Base-by-base conservation (phyloP, 2,113 vertebrate genomes). In the Atractosteus spatula region DNA sequence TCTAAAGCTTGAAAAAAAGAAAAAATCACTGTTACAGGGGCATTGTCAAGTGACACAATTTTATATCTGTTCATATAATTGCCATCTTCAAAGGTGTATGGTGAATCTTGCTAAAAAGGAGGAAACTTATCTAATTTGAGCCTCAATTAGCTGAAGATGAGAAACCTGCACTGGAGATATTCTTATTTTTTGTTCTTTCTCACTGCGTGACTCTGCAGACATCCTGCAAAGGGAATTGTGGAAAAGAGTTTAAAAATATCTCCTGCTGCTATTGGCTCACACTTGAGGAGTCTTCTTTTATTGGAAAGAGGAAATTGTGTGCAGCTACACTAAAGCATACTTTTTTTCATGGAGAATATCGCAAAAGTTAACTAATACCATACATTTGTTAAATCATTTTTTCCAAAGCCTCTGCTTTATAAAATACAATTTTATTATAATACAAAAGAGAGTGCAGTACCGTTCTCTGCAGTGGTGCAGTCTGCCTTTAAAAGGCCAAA, bases 401-500 rank as follows among this genome's bases (percentile, higher is more conserved):
- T 66, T 66, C 8, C 16, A 12, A 12, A 43, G 41, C 4, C 13
- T 6, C 41, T 61, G 41, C 62, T 73, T 51, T 17, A 12, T 17
- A 41, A 56, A 68, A 14, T 65, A 8, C 62, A 69, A 10, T 45
- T 45, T 62, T 10, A 71, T 29, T n/a, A 56, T 74, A 47, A 41
- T 54, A 11, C 57, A 54, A 66, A 78, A 76, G 73, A 68, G 62
- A 65, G 57, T 1, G 51, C 17, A 44, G 43, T 5, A 8, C 45
- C 44, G 8, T 45, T 47, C 14, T 54, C n/a, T 68, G 47, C 54
- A 55, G 11, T 68, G 45, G 17, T 74, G 74, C 68, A 80, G 70
- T 66, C 47, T 69, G 67, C 72, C 69, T 76, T 76, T 73, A 63
- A 76, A 71, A 72, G 69, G 47, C 47, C 47, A 69, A 43, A 54